Base-by-base conservation (phyloP, 2,797 vertebrate species). In the Alcedo atthis region DNA sequence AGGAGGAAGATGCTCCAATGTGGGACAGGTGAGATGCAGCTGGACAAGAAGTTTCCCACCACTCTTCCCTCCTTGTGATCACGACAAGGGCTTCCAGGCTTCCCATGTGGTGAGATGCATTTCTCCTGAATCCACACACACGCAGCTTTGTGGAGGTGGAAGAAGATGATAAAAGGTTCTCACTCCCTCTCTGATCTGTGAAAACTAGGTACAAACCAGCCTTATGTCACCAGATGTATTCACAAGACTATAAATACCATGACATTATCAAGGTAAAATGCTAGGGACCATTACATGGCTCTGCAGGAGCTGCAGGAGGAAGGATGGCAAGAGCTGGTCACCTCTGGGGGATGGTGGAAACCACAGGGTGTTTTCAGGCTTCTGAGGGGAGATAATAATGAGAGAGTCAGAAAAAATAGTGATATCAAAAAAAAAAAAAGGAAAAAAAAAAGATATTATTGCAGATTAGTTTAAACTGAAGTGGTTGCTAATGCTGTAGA, bases 201-300 rank as follows among this genome's bases (percentile, higher is more conserved):
- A 81, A 43, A 70, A 48, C 4, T 45, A 84, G 68, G 68, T 62
- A 58, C 58, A 21, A 61, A 33, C 4, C 16, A 68, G 58, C 43
- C 54, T 69, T 51, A 20, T 79, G 43, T 28, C 84, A 75, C 10
- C 5, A 68, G 84, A 69, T 32, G 32, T 35, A 42, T 69, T 49
- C 8, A 76, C 76, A 62, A 58, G 35, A 7, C 48, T 26, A 37
- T 26, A 88, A 92, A 91, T 91, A 51, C 43, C 54, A 8, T 48
- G 87, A 62, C 81, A 89, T 79, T 84, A 81, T 53, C 37, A n/a
- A 70, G 68, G 59, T 57, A 15, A 84, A 87, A 86, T 85, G 66
- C 78, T 87, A 92, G 75, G 46, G 70, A 32, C 46, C 43, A 53
- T 57, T 80, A 63, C 11, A 8, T 2, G 13, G 40, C 68, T 82